Percentiles rank a stretch among this genome's conserved stretches.
Conservation (phyloP, 2,113 vertebrate genomes). For the Phrynosoma platyrhinos region DNA sequence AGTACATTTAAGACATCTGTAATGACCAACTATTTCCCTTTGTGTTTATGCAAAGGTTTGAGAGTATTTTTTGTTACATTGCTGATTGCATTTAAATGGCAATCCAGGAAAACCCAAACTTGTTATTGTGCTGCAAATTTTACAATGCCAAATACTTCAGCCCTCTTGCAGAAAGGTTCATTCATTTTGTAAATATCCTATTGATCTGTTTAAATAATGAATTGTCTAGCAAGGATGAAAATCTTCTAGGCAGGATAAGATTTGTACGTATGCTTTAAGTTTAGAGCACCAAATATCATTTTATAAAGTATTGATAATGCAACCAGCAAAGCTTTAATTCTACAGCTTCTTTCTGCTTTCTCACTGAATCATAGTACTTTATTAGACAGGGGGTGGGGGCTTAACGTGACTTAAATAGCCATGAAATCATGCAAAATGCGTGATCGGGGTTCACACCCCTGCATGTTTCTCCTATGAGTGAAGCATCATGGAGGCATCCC, state of each 20-base stretch:
- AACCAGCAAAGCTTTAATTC: neutral
- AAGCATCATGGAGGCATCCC: too few species aligned
- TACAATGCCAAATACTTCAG: slow-evolving; percentile 37
- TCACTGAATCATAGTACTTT: too few species aligned
- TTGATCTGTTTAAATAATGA: slow-evolving; percentile 1
- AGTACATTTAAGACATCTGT: slow-evolving; percentile 30
- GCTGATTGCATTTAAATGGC: neutral
- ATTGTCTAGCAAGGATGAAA: slow-evolving; percentile 4
- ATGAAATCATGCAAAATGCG: too few species aligned
- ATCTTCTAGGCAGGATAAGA: slow-evolving; percentile 31
- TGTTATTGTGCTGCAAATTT: slow-evolving; percentile 45
- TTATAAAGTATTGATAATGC: neutral
- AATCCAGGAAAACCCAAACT: slow-evolving; percentile 22
- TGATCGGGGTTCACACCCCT: too few species aligned
- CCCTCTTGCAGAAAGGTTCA: slow-evolving; percentile 29
- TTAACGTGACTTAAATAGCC: too few species aligned
- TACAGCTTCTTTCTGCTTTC: neutral
- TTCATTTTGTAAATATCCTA: slow-evolving; percentile 52
- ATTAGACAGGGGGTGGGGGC: too few species aligned
- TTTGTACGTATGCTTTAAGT: neutral
- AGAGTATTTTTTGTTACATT: slow-evolving; percentile 19
- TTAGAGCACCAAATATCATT: neutral
- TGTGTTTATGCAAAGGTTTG: slow-evolving; percentile 48
- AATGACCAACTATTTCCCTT: slow-evolving; percentile 35
- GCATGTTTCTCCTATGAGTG: too few species aligned